A percentile compares a stretch with the other conserved stretches of the same genome.
phyloP scores from a whole-genome alignment of 2,113 vertebrate species.

The Caranx melampygus region DNA sequence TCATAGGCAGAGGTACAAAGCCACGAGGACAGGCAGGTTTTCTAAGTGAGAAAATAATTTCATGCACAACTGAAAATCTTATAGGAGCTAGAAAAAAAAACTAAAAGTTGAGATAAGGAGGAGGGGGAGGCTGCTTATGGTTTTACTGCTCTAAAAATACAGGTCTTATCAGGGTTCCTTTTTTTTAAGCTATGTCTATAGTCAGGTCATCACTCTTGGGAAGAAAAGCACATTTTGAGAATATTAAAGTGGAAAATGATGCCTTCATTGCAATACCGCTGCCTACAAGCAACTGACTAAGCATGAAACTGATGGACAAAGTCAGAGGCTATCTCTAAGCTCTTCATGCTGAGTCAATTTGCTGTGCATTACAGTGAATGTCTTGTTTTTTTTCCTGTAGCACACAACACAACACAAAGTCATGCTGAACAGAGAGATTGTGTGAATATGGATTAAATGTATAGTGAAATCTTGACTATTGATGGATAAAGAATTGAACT shows the following conservation, averaged over 20 bases:
- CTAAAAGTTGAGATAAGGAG: neutral
- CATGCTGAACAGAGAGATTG: neutral
- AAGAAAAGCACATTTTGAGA: neutral
- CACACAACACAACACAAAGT: neutral
- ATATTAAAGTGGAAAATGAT: neutral
- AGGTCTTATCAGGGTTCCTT: slow-evolving; percentile 2
- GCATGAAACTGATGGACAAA: slow-evolving; percentile 11
- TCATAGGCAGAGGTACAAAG: slow-evolving; percentile 20
- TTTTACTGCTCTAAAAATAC: slow-evolving; percentile 10
- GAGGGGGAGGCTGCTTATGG: neutral
- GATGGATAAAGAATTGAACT: neutral
- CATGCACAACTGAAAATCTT: neutral
- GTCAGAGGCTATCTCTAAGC: neutral
- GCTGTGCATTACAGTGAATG: neutral
- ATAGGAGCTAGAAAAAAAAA: neutral
- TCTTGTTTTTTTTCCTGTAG: neutral
- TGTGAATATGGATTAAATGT: neutral
- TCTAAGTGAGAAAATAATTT: slow-evolving; percentile 11
- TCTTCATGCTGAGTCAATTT: slow-evolving; percentile 18
- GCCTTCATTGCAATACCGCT: neutral
- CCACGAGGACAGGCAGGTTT: neutral
- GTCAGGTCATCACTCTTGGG: slow-evolving; percentile 2
- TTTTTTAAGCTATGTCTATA: neutral
- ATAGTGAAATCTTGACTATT: neutral
- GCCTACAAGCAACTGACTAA: slow-evolving; percentile 6